phyloP scores from a whole-genome alignment of 2,888 invertebrate species.

The Diarsia mendica region DNA sequence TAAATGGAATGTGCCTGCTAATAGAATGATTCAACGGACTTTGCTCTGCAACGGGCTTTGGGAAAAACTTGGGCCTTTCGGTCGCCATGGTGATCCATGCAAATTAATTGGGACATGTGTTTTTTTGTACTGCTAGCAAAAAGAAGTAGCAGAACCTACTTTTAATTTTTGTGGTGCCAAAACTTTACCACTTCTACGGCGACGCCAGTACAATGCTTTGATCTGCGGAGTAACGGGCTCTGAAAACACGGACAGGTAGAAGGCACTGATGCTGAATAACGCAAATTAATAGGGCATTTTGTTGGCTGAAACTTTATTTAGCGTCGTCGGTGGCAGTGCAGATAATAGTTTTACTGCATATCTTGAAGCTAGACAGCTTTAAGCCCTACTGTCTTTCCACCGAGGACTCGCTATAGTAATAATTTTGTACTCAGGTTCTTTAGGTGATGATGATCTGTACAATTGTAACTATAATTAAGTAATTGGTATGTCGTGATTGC shows the following conservation, averaged over 20 bases:
- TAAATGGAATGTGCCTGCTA: conserved; percentile 27
- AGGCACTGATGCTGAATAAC: too few species aligned
- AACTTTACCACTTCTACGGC: too few species aligned
- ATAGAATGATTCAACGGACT: conserved; percentile 19
- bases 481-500: background rate
- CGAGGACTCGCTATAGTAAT: background rate
- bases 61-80: conserved; percentile 1
- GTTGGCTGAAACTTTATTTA: too few species aligned
- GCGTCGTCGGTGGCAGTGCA: background rate
- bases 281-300: background rate
- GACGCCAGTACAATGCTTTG: too few species aligned
- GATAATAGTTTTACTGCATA: background rate
- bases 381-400: background rate
- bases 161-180: too few species aligned
- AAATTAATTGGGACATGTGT: background rate
- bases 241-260: too few species aligned
- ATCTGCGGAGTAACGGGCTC: too few species aligned
- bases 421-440: background rate
- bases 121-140: background rate
- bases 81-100: background rate
- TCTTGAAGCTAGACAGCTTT: background rate
- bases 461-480: background rate
- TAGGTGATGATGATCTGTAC: background rate
- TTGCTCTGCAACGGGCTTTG: background rate
- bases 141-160: too few species aligned